A percentile compares a stretch with the other conserved stretches of the same genome.
phyloP scores from a whole-genome alignment of 2,797 vertebrate genomes.

The Naso thynnoides region DNA sequence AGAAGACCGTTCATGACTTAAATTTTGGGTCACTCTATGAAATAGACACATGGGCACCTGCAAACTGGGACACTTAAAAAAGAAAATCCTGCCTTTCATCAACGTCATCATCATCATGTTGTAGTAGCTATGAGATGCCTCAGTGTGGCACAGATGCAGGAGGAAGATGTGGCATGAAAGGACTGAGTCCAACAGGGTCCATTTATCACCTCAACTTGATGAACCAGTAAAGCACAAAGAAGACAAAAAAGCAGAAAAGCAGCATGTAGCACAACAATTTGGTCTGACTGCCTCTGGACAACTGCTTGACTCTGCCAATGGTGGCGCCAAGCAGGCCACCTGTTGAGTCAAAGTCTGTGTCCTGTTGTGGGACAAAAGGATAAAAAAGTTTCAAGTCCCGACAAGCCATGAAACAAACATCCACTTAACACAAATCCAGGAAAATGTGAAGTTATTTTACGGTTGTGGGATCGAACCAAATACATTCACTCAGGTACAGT shows the following conservation, averaged over 20 bases:
- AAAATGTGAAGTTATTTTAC: not conserved
- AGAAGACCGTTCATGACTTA: not conserved
- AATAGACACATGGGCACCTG: constrained; percentile 14
- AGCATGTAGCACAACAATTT: constrained; percentile 96
- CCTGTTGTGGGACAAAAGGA: constrained; percentile 77
- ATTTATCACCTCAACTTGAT: constrained; percentile 87
- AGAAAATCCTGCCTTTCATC: constrained; percentile 10
- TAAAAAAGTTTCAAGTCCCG: constrained; percentile 16
- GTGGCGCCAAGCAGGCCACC: constrained; percentile 94
- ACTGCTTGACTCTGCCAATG: constrained; percentile 91
- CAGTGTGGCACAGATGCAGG: constrained; percentile 41
- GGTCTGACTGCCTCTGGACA: constrained; percentile 96
- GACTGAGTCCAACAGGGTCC: constrained; percentile 12
- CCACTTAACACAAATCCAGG: not conserved
- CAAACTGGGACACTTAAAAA: not conserved
- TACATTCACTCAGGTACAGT: too few relatives aligned
- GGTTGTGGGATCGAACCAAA: not conserved
- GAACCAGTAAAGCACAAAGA: constrained; percentile 97
- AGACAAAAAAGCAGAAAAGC: constrained; percentile 95
- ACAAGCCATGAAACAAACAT: not conserved
- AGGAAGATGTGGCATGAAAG: constrained; percentile 3
- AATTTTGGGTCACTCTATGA: not conserved
- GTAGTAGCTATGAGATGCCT: constrained; percentile 29
- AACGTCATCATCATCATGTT: constrained; percentile 5
- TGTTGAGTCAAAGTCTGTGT: constrained; percentile 94